These are phyloP conservation scores for Ailuropoda melanoleuca DNA, from an alignment of 2,113 vertebrate genomes.

Conservation along the genomic window DNA sequence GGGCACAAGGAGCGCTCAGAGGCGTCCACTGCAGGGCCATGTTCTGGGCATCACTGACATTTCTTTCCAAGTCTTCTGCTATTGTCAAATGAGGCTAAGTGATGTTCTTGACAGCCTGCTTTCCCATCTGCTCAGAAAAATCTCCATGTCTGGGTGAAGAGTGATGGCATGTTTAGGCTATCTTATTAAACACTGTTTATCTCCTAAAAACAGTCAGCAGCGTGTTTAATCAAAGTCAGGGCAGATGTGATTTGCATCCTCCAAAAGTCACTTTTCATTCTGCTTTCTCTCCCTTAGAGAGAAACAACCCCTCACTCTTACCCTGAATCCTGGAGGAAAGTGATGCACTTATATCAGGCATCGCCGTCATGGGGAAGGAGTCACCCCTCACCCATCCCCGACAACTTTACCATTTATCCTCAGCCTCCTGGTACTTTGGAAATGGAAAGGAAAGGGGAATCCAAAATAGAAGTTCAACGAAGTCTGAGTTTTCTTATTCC, in stretches of 20 bases:
- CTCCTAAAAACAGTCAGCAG: conserved; percentile 24
- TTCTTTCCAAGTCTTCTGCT: neutral
- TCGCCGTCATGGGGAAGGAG: neutral
- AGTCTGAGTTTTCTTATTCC: neutral
- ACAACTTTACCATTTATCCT: neutral
- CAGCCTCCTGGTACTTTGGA: neutral
- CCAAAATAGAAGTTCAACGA: neutral
- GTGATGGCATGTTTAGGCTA: neutral
- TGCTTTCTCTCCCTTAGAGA: neutral
- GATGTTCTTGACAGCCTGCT: neutral
- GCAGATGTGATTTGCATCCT: conserved; percentile 5
- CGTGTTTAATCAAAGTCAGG: conserved; percentile 54
- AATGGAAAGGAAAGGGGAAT: neutral
- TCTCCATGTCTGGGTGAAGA: neutral
- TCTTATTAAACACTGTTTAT: conserved; percentile 50
- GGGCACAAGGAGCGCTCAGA: neutral
- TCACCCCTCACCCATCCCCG: neutral
- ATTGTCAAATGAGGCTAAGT: neutral
- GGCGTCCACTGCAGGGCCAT: accelerated
- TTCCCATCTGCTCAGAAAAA: conserved; percentile 23
- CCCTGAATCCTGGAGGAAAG: neutral
- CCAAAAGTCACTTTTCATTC: conserved; percentile 26
- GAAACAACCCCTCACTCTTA: neutral
- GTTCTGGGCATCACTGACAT: accelerated
- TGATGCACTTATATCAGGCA: accelerated